Evolutionary conservation across 2,797 vertebrate genomes (phyloP).

Genomic region (Microchirus variegatus): DNA sequence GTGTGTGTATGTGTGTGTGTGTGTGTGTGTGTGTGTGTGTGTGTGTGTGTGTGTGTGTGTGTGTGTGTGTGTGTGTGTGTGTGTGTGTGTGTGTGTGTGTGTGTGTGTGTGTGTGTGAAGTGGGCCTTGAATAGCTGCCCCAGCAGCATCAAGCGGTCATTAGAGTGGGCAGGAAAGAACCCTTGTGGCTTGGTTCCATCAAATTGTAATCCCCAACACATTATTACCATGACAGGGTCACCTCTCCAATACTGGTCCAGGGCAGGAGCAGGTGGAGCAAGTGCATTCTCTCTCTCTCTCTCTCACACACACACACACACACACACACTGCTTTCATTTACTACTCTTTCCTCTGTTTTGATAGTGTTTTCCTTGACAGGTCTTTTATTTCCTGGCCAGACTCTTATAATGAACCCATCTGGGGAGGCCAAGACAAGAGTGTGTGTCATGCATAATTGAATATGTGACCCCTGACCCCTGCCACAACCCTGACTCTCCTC

Average conservation of each 20-base stretch:
- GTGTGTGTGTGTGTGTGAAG: slow-evolving; percentile 67
- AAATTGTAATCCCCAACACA: slow-evolving; percentile 81
- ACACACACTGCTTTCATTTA: slow-evolving; percentile 34
- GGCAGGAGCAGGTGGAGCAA: slow-evolving; percentile 74
- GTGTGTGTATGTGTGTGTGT: not conserved
- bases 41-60: slow-evolving; percentile 10
- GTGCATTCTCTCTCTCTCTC: slow-evolving; percentile 16
- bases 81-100: slow-evolving; percentile 41
- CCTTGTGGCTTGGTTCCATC: slow-evolving; percentile 80
- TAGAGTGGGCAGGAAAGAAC: slow-evolving; percentile 82
- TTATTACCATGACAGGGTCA: slow-evolving; percentile 83
- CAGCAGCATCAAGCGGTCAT: slow-evolving; percentile 82
- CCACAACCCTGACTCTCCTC: slow-evolving; percentile 17
- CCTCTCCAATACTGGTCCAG: slow-evolving; percentile 71
- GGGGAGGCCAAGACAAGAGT: slow-evolving; percentile 66
- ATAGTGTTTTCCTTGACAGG: slow-evolving; percentile 77
- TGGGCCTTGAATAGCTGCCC: slow-evolving; percentile 72
- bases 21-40: slow-evolving; percentile 42
- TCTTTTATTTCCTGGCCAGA: slow-evolving; percentile 81
- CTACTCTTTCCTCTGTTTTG: slow-evolving; percentile 63
- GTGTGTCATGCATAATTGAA: slow-evolving; percentile 89
- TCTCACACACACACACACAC: slow-evolving; percentile 11
- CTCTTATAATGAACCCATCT: slow-evolving; percentile 87
- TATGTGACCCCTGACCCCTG: not conserved
- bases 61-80: slow-evolving; percentile 12